phyloP scores from a whole-genome alignment of 2,113 vertebrate species.

The Mandrillus leucophaeus region DNA sequence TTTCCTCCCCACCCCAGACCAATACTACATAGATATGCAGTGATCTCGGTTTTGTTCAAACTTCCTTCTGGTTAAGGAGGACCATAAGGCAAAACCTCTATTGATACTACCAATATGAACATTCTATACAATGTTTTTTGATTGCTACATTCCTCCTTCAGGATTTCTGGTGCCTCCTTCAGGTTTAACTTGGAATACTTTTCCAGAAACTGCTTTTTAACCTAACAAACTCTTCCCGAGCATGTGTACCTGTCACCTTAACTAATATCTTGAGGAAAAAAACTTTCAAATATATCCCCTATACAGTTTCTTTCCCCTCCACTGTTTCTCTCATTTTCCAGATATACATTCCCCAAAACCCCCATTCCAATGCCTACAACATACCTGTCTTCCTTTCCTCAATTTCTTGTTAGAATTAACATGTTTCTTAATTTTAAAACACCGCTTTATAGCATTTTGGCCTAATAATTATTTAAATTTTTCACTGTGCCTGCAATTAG shows the following conservation, averaged over 20 bases:
- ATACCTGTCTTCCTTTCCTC: background rate
- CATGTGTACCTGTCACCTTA: background rate
- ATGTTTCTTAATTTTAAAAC: background rate
- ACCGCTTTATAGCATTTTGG: background rate
- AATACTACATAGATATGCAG: background rate
- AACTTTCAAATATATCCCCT: background rate
- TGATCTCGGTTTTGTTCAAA: background rate
- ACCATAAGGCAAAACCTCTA: background rate
- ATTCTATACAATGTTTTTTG: background rate
- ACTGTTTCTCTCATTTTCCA: background rate
- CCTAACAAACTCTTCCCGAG: background rate
- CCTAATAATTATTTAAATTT: slow-evolving; percentile 23
- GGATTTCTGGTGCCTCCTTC: background rate
- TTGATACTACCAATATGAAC: background rate
- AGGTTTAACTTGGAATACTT: background rate
- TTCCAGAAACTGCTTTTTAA: background rate
- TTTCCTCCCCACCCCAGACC: background rate
- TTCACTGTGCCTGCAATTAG: background rate
- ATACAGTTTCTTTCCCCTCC: background rate
- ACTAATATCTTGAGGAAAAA: background rate
- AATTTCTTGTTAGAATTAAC: background rate
- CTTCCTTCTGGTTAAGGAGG: background rate
- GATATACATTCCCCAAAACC: background rate
- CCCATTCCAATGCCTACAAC: background rate
- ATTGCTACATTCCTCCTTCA: background rate